These are phyloP conservation scores for Pitta sordida DNA, from an alignment of 2,113 vertebrate species.

Conservation along the genomic window DNA sequence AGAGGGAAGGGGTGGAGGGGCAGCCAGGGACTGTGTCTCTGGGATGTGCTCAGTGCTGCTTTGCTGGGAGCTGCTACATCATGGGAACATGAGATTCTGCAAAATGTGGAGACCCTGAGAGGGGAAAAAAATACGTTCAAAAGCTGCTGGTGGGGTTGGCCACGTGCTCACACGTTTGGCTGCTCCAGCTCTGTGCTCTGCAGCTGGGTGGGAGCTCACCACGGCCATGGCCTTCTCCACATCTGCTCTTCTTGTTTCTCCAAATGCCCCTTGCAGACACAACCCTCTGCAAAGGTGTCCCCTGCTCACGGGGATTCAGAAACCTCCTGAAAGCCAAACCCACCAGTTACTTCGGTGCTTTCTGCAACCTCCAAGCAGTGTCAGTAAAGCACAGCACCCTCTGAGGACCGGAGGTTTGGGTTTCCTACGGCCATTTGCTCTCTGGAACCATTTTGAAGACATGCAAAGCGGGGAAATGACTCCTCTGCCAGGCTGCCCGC, in stretches of 20 bases:
- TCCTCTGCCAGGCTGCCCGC: background rate
- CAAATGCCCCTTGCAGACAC: accelerated
- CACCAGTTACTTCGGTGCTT: accelerated
- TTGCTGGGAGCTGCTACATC: background rate
- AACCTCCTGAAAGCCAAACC: background rate
- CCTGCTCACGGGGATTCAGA: background rate
- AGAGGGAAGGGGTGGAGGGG: background rate
- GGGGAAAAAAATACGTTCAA: background rate
- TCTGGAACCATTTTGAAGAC: background rate
- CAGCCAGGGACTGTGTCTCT: background rate
- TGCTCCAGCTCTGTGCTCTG: background rate
- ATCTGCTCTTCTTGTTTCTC: background rate
- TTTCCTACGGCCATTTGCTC: background rate
- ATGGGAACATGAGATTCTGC: background rate
- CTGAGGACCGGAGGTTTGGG: background rate
- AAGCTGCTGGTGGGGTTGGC: background rate
- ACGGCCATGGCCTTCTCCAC: background rate
- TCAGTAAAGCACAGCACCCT: background rate
- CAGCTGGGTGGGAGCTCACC: background rate
- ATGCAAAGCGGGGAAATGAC: background rate
- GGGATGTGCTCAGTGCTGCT: background rate
- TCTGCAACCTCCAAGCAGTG: background rate
- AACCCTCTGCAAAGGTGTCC: background rate
- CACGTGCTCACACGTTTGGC: background rate
- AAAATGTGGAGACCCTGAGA: background rate